These are phyloP conservation scores for Sebastes hubbsi DNA, from an alignment of 2,797 vertebrate genomes.

Conservation along the genomic window DNA sequence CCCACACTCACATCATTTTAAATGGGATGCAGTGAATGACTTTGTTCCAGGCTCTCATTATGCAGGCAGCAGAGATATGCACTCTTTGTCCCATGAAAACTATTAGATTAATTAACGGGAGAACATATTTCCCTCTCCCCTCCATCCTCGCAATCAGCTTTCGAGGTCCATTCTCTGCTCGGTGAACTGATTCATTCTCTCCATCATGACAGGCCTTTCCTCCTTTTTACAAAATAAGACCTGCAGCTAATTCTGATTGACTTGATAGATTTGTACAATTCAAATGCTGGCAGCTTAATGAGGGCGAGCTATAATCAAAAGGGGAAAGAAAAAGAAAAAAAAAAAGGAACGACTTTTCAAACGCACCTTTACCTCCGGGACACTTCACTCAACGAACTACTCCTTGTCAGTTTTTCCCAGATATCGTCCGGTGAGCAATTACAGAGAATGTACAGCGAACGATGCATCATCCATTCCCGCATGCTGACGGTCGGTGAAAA, in stretches of 20 bases:
- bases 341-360: constrained; percentile 38
- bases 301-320: constrained; percentile 67
- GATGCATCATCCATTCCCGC: constrained; percentile 53
- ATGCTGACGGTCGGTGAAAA: constrained; percentile 62
- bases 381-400: constrained; percentile 51
- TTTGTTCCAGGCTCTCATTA: constrained; percentile 79
- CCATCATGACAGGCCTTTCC: constrained; percentile 54
- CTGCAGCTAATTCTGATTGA: constrained; percentile 77
- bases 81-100: constrained; percentile 78
- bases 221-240: constrained; percentile 60
- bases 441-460: constrained; percentile 50
- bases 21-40: constrained; percentile 64
- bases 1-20: constrained; percentile 49
- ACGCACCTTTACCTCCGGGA: constrained; percentile 36
- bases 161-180: constrained; percentile 69
- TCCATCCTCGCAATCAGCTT: constrained; percentile 66
- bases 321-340: background rate
- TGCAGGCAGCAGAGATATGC: constrained; percentile 68
- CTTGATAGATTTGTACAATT: constrained; percentile 75
- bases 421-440: constrained; percentile 68
- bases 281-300: constrained; percentile 64
- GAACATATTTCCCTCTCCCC: constrained; percentile 71
- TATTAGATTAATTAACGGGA: constrained; percentile 82
- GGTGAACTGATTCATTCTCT: constrained; percentile 66
- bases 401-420: constrained; percentile 45